A percentile compares a stretch with the other conserved stretches of the same genome.
These are phyloP conservation scores for Oscheius sp. DNA, from an alignment of 1,140 invertebrate genomes.

Conservation along the genomic window DNA sequence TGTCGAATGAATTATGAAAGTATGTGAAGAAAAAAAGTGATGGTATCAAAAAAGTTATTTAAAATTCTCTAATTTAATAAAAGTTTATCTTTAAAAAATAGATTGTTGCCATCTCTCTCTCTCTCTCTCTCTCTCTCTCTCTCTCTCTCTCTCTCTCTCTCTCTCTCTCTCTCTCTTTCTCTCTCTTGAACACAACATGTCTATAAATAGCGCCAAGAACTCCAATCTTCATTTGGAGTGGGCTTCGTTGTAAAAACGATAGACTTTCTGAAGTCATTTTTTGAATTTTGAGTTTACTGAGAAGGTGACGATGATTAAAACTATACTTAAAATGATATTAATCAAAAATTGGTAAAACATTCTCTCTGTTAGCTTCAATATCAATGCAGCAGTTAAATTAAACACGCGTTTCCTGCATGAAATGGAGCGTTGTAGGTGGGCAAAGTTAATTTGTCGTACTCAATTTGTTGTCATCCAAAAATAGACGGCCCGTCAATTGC, in stretches of 20 bases:
- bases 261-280: background rate
- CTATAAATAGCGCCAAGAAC: too few relatives aligned
- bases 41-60: too few relatives aligned
- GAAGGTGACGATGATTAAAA: background rate
- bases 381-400: background rate
- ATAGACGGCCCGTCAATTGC: background rate
- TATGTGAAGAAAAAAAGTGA: too few relatives aligned
- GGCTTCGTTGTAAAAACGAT: background rate
- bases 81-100: too few relatives aligned
- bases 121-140: too few relatives aligned
- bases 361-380: background rate
- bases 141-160: too few relatives aligned
- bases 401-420: background rate
- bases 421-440: background rate
- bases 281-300: background rate
- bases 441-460: slow-evolving; percentile 8
- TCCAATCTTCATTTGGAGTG: too few relatives aligned
- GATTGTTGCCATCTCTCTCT: too few relatives aligned
- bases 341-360: background rate
- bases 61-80: too few relatives aligned
- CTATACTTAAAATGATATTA: background rate
- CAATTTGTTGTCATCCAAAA: slow-evolving; percentile 7
- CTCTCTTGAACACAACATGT: too few relatives aligned
- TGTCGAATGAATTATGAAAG: too few relatives aligned
- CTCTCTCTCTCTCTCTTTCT: too few relatives aligned